These are phyloP conservation scores for Mayetiola destructor DNA, from an alignment of 2,888 invertebrate species.

Conservation along the genomic window DNA sequence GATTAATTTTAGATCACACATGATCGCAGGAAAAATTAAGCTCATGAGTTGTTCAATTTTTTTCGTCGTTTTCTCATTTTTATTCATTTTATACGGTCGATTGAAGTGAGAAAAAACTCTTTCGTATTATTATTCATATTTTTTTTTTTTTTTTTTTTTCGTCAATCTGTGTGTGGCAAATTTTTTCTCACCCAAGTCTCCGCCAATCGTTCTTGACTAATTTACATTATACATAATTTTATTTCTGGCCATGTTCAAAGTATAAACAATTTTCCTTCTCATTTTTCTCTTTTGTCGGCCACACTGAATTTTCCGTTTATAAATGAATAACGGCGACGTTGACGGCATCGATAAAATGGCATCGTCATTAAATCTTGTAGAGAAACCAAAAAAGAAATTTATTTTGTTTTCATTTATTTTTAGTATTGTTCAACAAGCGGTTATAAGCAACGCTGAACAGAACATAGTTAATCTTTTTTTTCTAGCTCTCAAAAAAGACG, in stretches of 20 bases:
- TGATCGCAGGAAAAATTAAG: background rate
- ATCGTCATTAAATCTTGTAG: too few relatives aligned
- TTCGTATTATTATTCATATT: background rate
- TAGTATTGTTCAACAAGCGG: too few relatives aligned
- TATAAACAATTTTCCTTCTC: background rate
- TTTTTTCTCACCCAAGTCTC: too few relatives aligned
- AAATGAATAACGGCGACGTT: too few relatives aligned
- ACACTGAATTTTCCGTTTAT: background rate
- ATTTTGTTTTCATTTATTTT: too few relatives aligned
- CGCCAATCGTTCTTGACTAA: constrained; percentile 1
- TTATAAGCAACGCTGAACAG: too few relatives aligned
- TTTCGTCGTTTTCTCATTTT: background rate
- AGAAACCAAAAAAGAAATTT: too few relatives aligned
- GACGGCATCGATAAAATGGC: too few relatives aligned
- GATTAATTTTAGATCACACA: background rate
- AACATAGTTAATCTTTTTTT: too few relatives aligned
- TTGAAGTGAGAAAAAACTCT: background rate
- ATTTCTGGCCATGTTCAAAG: background rate
- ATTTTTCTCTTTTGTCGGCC: background rate
- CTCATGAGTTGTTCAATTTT: background rate
- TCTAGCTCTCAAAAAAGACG: too few relatives aligned
- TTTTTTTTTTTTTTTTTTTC: background rate
- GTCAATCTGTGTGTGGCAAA: too few relatives aligned
- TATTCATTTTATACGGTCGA: background rate
- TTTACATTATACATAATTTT: background rate